Percentiles rank a stretch among this genome's conserved stretches.
Evolutionary conservation across 2,888 invertebrate species (phyloP).

Genomic region (Hirtodrosophila confusa): DNA sequence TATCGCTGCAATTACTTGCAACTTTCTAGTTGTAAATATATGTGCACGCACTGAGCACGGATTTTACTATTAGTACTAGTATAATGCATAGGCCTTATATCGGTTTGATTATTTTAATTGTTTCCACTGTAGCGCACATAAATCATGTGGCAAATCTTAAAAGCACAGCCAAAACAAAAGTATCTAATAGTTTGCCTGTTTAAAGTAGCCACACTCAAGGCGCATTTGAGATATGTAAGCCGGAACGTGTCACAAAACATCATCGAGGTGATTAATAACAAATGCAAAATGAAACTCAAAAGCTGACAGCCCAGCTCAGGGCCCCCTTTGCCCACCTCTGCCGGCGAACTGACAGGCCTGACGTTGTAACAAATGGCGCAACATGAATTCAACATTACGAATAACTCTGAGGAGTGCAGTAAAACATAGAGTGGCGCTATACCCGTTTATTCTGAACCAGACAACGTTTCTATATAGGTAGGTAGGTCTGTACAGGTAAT

Average conservation of each 20-base stretch:
- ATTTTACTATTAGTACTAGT: slow-evolving; percentile 20
- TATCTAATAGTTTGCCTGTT: slow-evolving; percentile 74
- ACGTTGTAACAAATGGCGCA: slow-evolving; percentile 73
- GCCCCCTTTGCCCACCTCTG: background rate
- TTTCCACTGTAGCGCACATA: slow-evolving; percentile 61
- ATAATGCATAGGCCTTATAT: slow-evolving; percentile 16
- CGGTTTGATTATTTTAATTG: slow-evolving; percentile 71
- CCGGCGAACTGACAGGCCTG: slow-evolving; percentile 37
- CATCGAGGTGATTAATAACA: slow-evolving; percentile 70
- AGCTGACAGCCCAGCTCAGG: slow-evolving; percentile 48
- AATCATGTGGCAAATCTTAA: slow-evolving; percentile 72
- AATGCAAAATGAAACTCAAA: slow-evolving; percentile 60
- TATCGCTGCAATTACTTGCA: slow-evolving; percentile 47
- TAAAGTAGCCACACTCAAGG: slow-evolving; percentile 61
- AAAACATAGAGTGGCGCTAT: slow-evolving; percentile 24
- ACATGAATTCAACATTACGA: slow-evolving; percentile 78
- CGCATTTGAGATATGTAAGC: slow-evolving; percentile 50
- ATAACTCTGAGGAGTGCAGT: slow-evolving; percentile 20
- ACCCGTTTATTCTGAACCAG: slow-evolving; percentile 1
- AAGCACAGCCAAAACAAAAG: slow-evolving; percentile 64
- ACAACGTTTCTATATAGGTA: slow-evolving; percentile 24
- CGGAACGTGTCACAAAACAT: slow-evolving; percentile 62
- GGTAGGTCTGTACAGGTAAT: slow-evolving; percentile 54
- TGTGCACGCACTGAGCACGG: slow-evolving; percentile 15
- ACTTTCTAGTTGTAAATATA: slow-evolving; percentile 32